Conservation (phyloP, 2,888 invertebrate species). For the Atethmia centrago region DNA sequence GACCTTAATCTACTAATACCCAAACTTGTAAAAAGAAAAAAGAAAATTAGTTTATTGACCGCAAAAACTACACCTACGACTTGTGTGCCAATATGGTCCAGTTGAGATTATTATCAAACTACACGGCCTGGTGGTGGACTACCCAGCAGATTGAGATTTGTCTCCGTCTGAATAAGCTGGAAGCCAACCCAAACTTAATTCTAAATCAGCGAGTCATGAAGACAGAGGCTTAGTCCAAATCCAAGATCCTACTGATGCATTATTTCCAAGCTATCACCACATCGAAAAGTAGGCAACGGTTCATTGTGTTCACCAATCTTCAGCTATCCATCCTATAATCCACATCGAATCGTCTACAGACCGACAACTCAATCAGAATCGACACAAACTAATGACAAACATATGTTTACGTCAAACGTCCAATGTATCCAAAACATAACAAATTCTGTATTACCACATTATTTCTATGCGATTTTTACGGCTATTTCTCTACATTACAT, state of each 20-base stretch:
- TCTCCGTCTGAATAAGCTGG: neutral
- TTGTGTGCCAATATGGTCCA: too few relatives aligned
- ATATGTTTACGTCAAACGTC: constrained; percentile 75
- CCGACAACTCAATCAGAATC: constrained; percentile 45
- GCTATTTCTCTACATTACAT: constrained; percentile 79
- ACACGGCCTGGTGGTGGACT: neutral
- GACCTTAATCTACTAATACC: neutral
- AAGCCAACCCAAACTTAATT: neutral
- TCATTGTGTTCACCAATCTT: constrained; percentile 21
- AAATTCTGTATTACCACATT: constrained; percentile 73
- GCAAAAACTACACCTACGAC: too few relatives aligned
- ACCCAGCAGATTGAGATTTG: neutral
- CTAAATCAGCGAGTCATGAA: neutral
- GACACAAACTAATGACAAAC: constrained; percentile 57
- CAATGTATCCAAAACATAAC: constrained; percentile 71
- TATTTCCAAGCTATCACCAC: constrained; percentile 3
- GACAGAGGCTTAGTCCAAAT: neutral
- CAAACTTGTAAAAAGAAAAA: neutral
- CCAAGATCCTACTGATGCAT: too few relatives aligned
- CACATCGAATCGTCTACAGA: constrained; percentile 32
- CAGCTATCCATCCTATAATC: neutral
- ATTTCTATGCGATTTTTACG: constrained; percentile 83
- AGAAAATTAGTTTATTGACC: neutral
- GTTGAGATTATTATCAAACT: neutral
- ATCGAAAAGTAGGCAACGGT: neutral